Conservation (phyloP, 2,888 invertebrate species). For the Yponomeuta malinellus region DNA sequence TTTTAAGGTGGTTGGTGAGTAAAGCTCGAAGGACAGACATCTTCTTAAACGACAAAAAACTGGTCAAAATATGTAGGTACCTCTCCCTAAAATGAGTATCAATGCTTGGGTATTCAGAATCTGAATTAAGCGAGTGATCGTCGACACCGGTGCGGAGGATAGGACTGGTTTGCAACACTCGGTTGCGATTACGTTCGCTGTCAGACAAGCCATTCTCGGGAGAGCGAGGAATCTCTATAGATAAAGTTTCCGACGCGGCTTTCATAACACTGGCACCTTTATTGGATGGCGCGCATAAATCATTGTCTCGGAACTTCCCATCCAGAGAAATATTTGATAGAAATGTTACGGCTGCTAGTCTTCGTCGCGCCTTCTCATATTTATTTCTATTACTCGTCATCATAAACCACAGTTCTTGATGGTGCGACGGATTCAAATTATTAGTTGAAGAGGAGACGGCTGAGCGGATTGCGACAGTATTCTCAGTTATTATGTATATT, state of each 20-base stretch:
- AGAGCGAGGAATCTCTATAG: conserved; percentile 30
- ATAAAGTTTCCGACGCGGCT: conserved; percentile 29
- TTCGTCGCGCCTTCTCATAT: conserved; percentile 84
- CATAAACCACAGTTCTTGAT: conserved; percentile 6
- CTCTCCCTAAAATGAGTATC: conserved; percentile 75
- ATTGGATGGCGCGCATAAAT: conserved; percentile 41
- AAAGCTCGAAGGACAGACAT: too few relatives aligned
- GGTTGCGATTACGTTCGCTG: conserved; percentile 50
- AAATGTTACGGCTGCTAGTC: conserved; percentile 95
- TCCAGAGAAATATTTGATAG: conserved; percentile 96
- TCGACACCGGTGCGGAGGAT: conserved; percentile 49
- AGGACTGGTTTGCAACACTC: conserved; percentile 53
- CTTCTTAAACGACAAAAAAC: too few relatives aligned
- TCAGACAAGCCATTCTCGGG: conserved; percentile 35
- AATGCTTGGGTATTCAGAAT: conserved; percentile 79
- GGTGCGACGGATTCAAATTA: conserved; percentile 2
- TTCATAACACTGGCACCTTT: conserved; percentile 30
- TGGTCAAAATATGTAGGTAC: conserved; percentile 41
- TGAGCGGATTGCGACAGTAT: too few relatives aligned
- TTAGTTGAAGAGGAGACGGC: not conserved
- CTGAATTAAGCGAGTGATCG: conserved; percentile 81
- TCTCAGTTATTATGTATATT: too few relatives aligned
- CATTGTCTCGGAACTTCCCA: conserved; percentile 88
- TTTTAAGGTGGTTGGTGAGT: too few relatives aligned
- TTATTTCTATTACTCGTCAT: conserved; percentile 61